Percentiles rank a stretch among this genome's conserved stretches.
Evolutionary conservation across 2,113 vertebrate genomes (phyloP).

Genomic region (Seriola dumerili): DNA sequence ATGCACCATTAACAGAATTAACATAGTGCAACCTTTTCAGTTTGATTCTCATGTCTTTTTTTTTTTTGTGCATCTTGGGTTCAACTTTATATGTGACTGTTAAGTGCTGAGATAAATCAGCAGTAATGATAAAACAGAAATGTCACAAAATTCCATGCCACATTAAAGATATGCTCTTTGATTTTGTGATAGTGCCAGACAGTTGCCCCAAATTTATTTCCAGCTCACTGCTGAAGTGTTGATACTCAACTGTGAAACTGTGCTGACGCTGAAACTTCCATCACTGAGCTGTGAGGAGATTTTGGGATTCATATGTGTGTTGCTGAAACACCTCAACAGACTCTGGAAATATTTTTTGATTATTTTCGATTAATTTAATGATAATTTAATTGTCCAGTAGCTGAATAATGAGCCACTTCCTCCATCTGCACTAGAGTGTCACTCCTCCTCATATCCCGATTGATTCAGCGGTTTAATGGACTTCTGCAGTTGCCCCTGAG

Average conservation of each 20-base stretch:
- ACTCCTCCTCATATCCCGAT: constrained; percentile 41
- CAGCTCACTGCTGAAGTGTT: constrained; percentile 3
- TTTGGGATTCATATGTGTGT: not conserved
- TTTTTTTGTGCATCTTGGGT: not conserved
- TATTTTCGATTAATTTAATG: constrained; percentile 2
- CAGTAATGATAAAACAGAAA: not conserved
- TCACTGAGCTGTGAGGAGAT: not conserved
- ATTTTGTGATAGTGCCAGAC: not conserved
- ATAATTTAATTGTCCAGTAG: not conserved
- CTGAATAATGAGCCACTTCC: constrained; percentile 50
- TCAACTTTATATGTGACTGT: not conserved
- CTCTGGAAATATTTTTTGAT: not conserved
- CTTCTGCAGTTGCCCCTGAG: constrained; percentile 35
- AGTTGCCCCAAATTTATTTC: constrained; percentile 3
- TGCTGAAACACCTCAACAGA: not conserved
- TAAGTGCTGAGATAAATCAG: not conserved
- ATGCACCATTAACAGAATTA: not conserved
- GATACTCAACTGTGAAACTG: not conserved
- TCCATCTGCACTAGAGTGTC: constrained; percentile 27
- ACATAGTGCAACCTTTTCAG: not conserved
- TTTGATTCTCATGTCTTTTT: not conserved
- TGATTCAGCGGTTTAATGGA: constrained; percentile 72
- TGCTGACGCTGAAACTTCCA: not conserved
- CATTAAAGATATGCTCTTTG: not conserved
- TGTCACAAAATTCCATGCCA: not conserved